Percentiles rank a stretch among this genome's conserved stretches.
Conservation (phyloP, 2,113 vertebrate genomes). For the Alligator sinensis region DNA sequence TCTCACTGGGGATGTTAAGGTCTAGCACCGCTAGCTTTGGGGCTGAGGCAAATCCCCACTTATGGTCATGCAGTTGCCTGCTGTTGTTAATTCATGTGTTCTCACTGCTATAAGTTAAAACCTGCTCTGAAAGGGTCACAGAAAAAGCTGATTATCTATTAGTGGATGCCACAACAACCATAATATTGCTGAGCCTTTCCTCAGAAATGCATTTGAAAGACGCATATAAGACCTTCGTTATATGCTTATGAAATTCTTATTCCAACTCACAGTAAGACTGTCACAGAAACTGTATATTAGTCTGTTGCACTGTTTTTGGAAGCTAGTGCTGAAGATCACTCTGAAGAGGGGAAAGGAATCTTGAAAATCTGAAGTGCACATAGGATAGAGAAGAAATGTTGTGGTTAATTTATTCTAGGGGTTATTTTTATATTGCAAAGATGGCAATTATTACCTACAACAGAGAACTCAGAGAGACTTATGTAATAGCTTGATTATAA, state of each 20-base stretch:
- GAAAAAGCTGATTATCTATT: background rate
- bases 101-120: background rate
- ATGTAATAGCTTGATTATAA: background rate
- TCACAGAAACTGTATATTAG: background rate
- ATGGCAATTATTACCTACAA: background rate
- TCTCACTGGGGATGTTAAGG: background rate
- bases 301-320: background rate
- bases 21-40: background rate
- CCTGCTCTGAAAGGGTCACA: background rate
- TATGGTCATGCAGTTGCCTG: conserved; percentile 21
- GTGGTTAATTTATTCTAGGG: background rate
- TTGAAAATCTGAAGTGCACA: background rate
- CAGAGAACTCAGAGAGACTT: background rate
- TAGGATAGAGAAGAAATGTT: background rate
- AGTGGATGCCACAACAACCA: background rate
- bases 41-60: background rate
- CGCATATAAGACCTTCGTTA: background rate
- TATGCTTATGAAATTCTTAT: background rate
- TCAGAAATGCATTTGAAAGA: background rate
- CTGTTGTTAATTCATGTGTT: background rate
- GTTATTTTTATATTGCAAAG: background rate
- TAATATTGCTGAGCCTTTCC: background rate
- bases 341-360: background rate
- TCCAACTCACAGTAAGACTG: background rate
- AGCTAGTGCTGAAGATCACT: background rate